Percentiles rank a stretch among this genome's conserved stretches.
Evolutionary conservation across 2,113 vertebrate genomes (phyloP).

Genomic region (Gobius niger): DNA sequence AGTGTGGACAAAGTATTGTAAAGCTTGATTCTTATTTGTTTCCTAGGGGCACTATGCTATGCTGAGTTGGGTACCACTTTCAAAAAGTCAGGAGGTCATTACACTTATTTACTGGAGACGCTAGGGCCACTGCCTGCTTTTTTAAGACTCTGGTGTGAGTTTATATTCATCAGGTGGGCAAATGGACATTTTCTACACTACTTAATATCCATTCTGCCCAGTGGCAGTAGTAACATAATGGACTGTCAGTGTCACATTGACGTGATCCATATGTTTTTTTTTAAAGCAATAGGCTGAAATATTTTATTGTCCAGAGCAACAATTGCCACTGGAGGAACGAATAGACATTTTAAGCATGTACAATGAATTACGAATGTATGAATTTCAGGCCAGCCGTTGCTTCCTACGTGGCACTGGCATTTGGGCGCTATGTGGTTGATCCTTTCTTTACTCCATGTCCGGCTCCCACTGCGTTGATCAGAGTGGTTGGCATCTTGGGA

Average conservation of each 20-base stretch:
- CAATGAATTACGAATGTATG: background rate
- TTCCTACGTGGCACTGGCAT: conserved; percentile 81
- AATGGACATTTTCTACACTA: background rate
- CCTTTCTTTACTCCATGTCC: conserved; percentile 83
- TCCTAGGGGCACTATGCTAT: conserved; percentile 83
- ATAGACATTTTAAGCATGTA: background rate
- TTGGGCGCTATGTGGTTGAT: conserved; percentile 87
- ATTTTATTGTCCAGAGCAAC: too few species aligned
- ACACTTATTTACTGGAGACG: conserved; percentile 86
- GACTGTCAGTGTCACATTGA: too few species aligned
- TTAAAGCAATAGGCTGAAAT: too few species aligned
- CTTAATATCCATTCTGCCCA: too few species aligned
- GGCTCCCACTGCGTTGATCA: conserved; percentile 76
- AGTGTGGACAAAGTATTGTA: background rate
- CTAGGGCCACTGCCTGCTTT: conserved; percentile 85
- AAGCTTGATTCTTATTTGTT: background rate
- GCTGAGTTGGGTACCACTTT: conserved; percentile 88
- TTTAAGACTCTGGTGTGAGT: conserved; percentile 85
- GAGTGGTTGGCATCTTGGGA: conserved; percentile 80
- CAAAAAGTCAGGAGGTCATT: conserved; percentile 87
- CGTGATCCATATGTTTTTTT: too few species aligned
- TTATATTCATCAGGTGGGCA: conserved; percentile 82
- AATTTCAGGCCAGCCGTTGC: conserved; percentile 80
- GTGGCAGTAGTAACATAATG: too few species aligned
- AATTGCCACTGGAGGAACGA: background rate